These are phyloP conservation scores for Pipra filicauda DNA, from an alignment of 2,113 vertebrate species.

Conservation along the genomic window DNA sequence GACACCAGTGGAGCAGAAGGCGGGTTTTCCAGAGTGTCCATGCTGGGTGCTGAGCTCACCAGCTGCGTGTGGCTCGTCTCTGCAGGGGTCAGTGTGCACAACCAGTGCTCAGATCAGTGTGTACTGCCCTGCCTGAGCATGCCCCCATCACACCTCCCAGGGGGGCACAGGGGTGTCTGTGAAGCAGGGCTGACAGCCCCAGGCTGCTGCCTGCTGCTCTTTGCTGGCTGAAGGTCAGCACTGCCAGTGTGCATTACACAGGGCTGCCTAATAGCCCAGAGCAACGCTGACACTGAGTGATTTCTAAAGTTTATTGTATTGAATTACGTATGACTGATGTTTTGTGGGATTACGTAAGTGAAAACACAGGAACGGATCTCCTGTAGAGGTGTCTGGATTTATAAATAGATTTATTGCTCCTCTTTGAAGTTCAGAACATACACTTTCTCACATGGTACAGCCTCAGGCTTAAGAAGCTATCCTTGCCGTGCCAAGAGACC, in stretches of 20 bases:
- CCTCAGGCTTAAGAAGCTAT: not conserved
- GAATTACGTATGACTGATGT: not conserved
- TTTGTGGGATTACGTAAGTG: conserved; percentile 12
- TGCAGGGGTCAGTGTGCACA: not conserved
- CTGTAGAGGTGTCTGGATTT: conserved; percentile 32
- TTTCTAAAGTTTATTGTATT: not conserved
- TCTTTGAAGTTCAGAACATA: conserved; percentile 10
- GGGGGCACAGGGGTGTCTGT: not conserved
- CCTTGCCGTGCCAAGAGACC: not conserved
- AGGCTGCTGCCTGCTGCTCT: not conserved
- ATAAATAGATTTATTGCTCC: conserved; percentile 23
- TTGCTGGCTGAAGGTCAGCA: not conserved
- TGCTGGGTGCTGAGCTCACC: not conserved
- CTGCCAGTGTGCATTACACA: not conserved
- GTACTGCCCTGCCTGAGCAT: not conserved
- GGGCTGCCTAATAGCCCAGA: not conserved
- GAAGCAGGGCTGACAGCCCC: not conserved
- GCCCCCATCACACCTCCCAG: not conserved
- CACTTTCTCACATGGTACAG: not conserved
- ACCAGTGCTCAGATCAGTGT: not conserved
- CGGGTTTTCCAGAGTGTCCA: not conserved
- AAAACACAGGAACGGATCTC: conserved; percentile 19
- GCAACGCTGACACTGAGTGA: not conserved
- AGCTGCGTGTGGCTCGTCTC: accelerated
- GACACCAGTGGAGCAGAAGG: not conserved